Evolutionary conservation across 2,113 vertebrate genomes (phyloP), one percentile per base, ranked within the genome.

Genomic region (Gymnorhina tibicen): DNA sequence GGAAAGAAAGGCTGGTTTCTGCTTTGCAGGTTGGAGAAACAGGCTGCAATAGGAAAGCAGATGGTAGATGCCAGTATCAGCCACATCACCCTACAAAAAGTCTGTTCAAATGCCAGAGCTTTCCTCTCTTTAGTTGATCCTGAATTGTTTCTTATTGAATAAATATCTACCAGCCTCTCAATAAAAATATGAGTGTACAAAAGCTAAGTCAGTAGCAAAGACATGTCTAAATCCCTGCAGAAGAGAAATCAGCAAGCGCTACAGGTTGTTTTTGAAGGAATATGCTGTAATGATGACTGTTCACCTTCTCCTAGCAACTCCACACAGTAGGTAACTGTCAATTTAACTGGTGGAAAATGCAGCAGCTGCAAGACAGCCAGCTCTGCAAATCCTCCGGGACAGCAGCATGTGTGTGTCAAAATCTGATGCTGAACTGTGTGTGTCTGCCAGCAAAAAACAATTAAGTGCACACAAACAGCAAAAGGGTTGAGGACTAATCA

Each of bases 241-340:
- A 95, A 95, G 92, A 92, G 91, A 96, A 96, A 98, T 88, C 84
- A 81, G 92, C 28, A 42, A 87, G 96, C 32, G 96, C 98, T 96
- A 98, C 98, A 98, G 98, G 98, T 98, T 98, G 98, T 96, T 96
- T 96, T 19, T 93, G 93, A 96, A 97, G 92, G 93, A 97, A 95
- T 89, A 85, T 72, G 96, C 92, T 95, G 96, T 92, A 97, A 97
- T 95, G 97, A 96, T 93, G 96, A 97, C 97, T 97, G 97, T 98
- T 98, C 97, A 97, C 97, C 98, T 97, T 98, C 98, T 98, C 98
- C 98, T 98, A 98, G 98, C 98, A 98, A 98, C 98, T 98, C 97
- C 92, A 89, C 97, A 93, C 98, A 95, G 97, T 95, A 96, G 98
- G 98, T 96, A 97, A 97, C 97, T 96, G 98, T 95, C 97, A 98